Conservation (phyloP, 2,797 vertebrate species). For the Tachyglossus aculeatus region DNA sequence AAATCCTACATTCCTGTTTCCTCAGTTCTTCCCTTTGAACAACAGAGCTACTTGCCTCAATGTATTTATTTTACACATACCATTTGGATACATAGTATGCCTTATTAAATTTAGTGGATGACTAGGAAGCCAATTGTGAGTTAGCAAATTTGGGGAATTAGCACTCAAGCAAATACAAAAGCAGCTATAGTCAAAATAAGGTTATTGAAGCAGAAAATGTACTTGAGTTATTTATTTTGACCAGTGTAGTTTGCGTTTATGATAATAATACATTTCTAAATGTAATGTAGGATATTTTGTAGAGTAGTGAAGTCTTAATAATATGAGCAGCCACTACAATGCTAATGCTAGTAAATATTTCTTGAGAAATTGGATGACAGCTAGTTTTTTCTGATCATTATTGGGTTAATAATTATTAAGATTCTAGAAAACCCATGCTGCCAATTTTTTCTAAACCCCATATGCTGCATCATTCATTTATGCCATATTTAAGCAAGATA, state of each 20-base stretch:
- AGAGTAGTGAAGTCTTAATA: constrained; percentile 36
- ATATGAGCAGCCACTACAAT: constrained; percentile 12
- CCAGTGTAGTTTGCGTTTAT: constrained; percentile 28
- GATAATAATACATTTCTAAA: constrained; percentile 29
- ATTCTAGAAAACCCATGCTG: neutral
- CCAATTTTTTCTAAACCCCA: neutral
- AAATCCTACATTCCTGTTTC: neutral
- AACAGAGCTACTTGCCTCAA: too few species aligned
- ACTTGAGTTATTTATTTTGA: constrained; percentile 40
- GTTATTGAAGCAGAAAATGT: constrained; percentile 27
- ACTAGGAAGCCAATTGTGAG: constrained; percentile 1
- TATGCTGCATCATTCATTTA: neutral
- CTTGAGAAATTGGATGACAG: constrained; percentile 4
- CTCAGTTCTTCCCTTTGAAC: constrained; percentile 18
- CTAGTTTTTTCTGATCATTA: constrained; percentile 8
- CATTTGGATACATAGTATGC: constrained; percentile 16
- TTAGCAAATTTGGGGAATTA: constrained; percentile 25
- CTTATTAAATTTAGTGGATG: constrained; percentile 52
- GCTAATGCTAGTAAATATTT: constrained; percentile 2
- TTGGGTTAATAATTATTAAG: neutral
- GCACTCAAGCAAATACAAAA: constrained; percentile 22
- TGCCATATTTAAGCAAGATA: neutral
- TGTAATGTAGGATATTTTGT: constrained; percentile 32
- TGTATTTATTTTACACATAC: constrained; percentile 29
- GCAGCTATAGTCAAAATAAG: constrained; percentile 22